Evolutionary conservation across 1,140 invertebrate species (phyloP), one percentile per base, ranked within the genome.

Genomic region (Drosophila suzukii): DNA sequence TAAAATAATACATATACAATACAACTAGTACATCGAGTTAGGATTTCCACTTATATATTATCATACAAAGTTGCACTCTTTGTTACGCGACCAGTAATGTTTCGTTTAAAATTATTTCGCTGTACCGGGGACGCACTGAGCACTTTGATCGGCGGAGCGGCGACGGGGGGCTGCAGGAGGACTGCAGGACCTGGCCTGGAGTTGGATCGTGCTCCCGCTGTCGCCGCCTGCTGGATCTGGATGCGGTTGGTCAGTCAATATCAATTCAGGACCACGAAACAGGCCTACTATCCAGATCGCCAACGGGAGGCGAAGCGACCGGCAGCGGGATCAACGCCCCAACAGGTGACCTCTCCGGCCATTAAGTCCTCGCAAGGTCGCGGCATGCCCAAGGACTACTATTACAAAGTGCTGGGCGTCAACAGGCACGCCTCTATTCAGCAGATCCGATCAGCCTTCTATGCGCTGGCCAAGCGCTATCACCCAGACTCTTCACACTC

Each of bases 341-440:
- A 66, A 41, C 27, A 32, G 30, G 1, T 59, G 10, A 59, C 12
- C 2, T 12, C 43, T 10, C 53, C 73, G 0, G 7, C 67, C 8
- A 12, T 79, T 1, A 73, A 71, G 12, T 58, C 66, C 20, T 49
- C 73, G 0, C 54, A 70, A n/a, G 74, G 53, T 20, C 67, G 81
- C 2, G 76, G 83, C 0, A 34, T 83, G 47, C 78, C 90, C 39
- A 97, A 97, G 93, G 97, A 98, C 91, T 98, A 97, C 92, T 98
- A 98, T 86, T 98, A 98, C 89, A 96, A 96, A 86, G 96, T 97
- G 82, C 93, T 98, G 38, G 96, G 96, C 6, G 93, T 98, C n/a
- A 91, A 93, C 6, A 95, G 94, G 78, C 94, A 93, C 82, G 96
- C 97, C 11, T 94, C 94, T 2, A 94, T 95, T 6, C 96, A 97